A percentile compares a stretch with the other conserved stretches of the same genome.
phyloP scores from a whole-genome alignment of 2,797 vertebrate genomes.

The Syngnathus acus region DNA sequence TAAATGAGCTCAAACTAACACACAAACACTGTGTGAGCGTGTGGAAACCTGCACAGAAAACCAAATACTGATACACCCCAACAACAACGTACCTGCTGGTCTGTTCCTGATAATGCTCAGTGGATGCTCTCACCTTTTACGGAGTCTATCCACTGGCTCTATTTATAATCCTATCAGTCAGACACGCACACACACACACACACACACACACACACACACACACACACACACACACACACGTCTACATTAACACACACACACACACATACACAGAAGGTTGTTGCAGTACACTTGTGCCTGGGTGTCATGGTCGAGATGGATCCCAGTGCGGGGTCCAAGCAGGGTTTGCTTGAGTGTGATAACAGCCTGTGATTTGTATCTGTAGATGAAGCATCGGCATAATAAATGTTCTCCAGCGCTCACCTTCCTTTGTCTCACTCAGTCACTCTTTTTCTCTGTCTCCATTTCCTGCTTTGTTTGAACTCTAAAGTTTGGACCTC shows the following conservation, averaged over 20 bases:
- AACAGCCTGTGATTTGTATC: constrained; percentile 65
- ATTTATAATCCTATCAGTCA: constrained; percentile 68
- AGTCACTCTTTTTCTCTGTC: constrained; percentile 26
- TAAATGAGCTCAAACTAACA: not conserved
- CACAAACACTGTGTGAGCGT: constrained; percentile 12
- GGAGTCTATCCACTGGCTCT: constrained; percentile 45
- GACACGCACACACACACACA: constrained; percentile 15
- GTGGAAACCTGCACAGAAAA: constrained; percentile 14
- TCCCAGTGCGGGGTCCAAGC: constrained; percentile 74
- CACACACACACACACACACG: constrained; percentile 13
- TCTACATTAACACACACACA: constrained; percentile 11
- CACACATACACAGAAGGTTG: constrained; percentile 8
- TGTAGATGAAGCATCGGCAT: constrained; percentile 58
- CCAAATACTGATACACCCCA: constrained; percentile 24
- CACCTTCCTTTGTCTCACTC: constrained; percentile 38
- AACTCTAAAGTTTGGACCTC: constrained; percentile 13
- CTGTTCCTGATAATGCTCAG: constrained; percentile 49
- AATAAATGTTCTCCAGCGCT: constrained; percentile 51
- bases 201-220: constrained; percentile 12
- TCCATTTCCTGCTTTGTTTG: constrained; percentile 23
- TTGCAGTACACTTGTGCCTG: constrained; percentile 2
- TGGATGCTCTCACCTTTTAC: constrained; percentile 62
- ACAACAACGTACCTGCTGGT: constrained; percentile 38
- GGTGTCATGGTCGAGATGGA: constrained; percentile 55
- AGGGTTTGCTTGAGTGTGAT: constrained; percentile 72